phyloP scores from a whole-genome alignment of 2,797 vertebrate species.

The Nyctibius grandis region DNA sequence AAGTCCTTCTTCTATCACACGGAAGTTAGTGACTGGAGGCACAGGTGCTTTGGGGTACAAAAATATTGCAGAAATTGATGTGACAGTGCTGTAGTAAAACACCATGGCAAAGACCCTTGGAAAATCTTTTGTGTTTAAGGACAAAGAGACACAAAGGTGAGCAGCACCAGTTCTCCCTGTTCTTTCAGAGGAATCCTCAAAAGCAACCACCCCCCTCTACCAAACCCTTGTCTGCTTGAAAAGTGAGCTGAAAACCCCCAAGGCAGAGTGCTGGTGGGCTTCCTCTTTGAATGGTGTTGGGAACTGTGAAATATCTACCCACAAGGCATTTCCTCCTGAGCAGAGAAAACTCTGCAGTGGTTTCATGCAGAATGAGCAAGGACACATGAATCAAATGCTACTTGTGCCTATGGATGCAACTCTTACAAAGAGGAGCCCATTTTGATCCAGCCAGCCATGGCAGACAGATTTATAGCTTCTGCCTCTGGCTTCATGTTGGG shows the following conservation, averaged over 20 bases:
- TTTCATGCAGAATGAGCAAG: not conserved
- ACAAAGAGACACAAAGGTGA: not conserved
- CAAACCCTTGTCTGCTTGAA: not conserved
- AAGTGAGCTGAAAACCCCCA: not conserved
- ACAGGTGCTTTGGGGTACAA: constrained; percentile 72
- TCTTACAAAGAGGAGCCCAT: not conserved
- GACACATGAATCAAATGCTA: not conserved
- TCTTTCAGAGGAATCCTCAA: not conserved
- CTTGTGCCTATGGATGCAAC: not conserved
- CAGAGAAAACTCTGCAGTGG: not conserved
- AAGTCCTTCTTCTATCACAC: constrained; percentile 83
- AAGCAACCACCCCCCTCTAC: not conserved
- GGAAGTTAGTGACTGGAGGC: constrained; percentile 85
- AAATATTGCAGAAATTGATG: not conserved
- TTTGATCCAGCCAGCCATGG: not conserved
- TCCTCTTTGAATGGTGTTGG: not conserved
- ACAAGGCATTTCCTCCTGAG: not conserved
- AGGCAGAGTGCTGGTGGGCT: not conserved
- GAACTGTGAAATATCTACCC: not conserved
- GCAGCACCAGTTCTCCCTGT: not conserved
- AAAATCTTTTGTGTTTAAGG: not conserved
- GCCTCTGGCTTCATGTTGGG: not conserved
- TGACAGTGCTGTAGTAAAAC: not conserved
- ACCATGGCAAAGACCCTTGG: not conserved
- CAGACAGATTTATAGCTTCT: not conserved